Evolutionary conservation across 2,888 invertebrate genomes (phyloP).

Genomic region (Melieria omissa): DNA sequence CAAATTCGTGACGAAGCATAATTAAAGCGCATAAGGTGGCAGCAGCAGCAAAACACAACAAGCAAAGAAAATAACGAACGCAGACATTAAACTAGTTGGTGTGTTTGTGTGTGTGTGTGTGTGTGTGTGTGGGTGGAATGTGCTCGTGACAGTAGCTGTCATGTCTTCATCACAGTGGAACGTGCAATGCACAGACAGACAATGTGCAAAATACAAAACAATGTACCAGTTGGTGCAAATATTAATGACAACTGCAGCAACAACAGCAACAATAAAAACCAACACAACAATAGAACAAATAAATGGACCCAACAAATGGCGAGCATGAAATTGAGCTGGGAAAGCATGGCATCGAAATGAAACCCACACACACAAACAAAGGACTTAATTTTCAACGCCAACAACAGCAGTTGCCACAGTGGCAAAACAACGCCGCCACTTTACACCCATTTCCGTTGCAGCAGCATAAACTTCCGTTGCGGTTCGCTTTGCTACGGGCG

Average conservation of each 20-base stretch:
- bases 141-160: too few species aligned
- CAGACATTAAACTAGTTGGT: neutral
- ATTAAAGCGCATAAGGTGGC: slow-evolving; percentile 29
- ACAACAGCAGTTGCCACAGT: too few species aligned
- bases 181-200: neutral
- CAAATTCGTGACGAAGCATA: slow-evolving; percentile 33
- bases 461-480: too few species aligned
- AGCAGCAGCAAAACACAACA: slow-evolving; percentile 12
- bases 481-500: too few species aligned
- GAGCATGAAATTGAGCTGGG: neutral
- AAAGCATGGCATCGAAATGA: neutral
- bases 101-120: neutral
- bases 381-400: too few species aligned
- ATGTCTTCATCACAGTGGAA: neutral
- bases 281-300: neutral
- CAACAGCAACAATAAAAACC: slow-evolving; percentile 6
- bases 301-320: neutral
- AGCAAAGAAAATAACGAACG: neutral
- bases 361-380: neutral
- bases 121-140: neutral
- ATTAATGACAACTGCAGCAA: slow-evolving; percentile 12
- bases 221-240: slow-evolving; percentile 3
- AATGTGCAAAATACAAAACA: neutral
- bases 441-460: too few species aligned
- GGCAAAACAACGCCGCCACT: too few species aligned